These are phyloP conservation scores for Passer montanus DNA, from an alignment of 2,113 vertebrate genomes.

Conservation along the genomic window DNA sequence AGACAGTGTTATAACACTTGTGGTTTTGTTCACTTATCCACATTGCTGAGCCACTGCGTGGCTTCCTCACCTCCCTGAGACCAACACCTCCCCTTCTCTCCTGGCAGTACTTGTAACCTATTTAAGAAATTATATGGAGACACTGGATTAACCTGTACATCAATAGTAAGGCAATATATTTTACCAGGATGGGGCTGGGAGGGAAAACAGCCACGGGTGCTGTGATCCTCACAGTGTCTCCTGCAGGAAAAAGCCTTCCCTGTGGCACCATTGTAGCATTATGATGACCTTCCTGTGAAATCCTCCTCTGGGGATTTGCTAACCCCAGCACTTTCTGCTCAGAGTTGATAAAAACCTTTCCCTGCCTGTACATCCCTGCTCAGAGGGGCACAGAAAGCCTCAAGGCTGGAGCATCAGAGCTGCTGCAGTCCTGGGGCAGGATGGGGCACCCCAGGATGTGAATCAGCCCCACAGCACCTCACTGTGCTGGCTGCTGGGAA, in stretches of 20 bases:
- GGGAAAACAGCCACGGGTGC: background rate
- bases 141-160: background rate
- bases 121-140: background rate
- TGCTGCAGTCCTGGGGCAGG: fast-evolving
- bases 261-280: background rate
- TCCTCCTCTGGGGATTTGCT: background rate
- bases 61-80: background rate
- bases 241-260: background rate
- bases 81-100: background rate
- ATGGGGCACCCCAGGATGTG: background rate
- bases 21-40: background rate
- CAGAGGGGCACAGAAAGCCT: background rate
- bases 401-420: background rate
- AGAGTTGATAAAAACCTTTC: background rate
- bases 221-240: fast-evolving
- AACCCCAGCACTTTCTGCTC: background rate
- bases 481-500: background rate
- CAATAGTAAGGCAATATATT: fast-evolving
- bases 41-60: fast-evolving
- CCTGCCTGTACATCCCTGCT: background rate
- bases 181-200: background rate
- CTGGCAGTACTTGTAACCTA: background rate
- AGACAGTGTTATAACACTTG: fast-evolving
- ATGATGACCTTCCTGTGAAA: background rate
- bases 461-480: background rate